Evolutionary conservation across 2,113 vertebrate species (phyloP).

Genomic region (Chrysochloris asiatica): DNA sequence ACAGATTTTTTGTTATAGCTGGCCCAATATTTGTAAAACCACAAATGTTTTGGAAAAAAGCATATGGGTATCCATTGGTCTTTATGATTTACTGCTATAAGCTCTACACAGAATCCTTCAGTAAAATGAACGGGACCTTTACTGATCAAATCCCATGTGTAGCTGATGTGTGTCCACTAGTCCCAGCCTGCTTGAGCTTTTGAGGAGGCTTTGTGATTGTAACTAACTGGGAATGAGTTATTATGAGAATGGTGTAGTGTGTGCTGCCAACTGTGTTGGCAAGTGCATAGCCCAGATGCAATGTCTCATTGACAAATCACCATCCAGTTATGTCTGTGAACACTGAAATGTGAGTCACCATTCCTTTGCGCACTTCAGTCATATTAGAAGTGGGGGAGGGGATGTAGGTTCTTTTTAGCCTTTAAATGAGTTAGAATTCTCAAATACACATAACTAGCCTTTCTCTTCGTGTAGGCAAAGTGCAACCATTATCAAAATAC

Average conservation of each 20-base stretch:
- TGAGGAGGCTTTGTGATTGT: neutral
- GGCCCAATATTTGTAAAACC: neutral
- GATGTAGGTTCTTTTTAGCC: too few relatives aligned
- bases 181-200: neutral
- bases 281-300: neutral
- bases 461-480: neutral
- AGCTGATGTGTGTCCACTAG: neutral
- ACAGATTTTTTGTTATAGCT: slow-evolving; percentile 52
- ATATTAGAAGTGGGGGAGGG: neutral
- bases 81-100: neutral
- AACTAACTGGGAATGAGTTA: neutral
- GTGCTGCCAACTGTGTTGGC: neutral
- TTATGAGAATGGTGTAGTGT: neutral
- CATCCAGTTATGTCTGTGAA: neutral
- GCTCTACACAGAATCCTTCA: neutral
- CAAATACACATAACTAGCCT: neutral
- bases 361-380: neutral
- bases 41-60: neutral
- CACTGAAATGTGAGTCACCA: neutral
- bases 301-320: neutral
- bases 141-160: neutral
- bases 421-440: neutral
- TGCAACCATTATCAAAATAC: neutral
- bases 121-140: neutral
- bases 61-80: neutral